A percentile compares a stretch with the other conserved stretches of the same genome.
Evolutionary conservation across 2,797 vertebrate species (phyloP).

Genomic region (Hydrophis major): DNA sequence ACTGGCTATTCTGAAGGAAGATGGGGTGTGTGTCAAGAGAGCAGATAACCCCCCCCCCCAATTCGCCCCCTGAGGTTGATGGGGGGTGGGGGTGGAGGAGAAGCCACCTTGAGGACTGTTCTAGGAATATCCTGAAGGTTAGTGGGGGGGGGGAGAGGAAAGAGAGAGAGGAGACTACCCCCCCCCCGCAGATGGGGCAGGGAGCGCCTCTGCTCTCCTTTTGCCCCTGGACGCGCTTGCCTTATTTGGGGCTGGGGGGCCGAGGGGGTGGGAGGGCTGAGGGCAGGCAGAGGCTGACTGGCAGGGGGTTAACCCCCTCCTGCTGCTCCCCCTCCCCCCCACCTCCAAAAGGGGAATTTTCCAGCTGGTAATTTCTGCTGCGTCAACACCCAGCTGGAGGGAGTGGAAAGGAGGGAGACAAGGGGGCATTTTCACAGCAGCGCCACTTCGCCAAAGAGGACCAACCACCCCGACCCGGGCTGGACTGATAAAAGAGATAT

Average conservation of each 20-base stretch:
- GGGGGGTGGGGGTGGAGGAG: neutral
- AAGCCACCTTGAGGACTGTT: neutral
- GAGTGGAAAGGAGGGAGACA: conserved; percentile 71
- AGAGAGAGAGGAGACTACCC: neutral
- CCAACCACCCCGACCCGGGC: conserved; percentile 39
- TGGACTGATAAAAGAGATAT: conserved; percentile 56
- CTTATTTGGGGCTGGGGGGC: conserved; percentile 50
- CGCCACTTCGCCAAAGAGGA: conserved; percentile 57
- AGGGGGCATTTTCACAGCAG: conserved; percentile 71
- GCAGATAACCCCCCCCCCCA: neutral
- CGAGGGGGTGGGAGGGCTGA: conserved; percentile 37
- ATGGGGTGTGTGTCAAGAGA: too few species aligned
- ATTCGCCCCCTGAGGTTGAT: too few species aligned
- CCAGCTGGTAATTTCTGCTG: conserved; percentile 93
- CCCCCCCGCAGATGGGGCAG: conserved; percentile 8
- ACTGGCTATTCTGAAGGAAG: neutral
- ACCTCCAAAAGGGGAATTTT: conserved; percentile 88
- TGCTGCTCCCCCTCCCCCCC: conserved; percentile 70
- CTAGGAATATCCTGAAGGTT: neutral
- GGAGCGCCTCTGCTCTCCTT: conserved; percentile 22
- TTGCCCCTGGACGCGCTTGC: conserved; percentile 39
- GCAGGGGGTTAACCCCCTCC: conserved; percentile 71
- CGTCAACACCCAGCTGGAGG: conserved; percentile 87
- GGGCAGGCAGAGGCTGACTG: conserved; percentile 48
- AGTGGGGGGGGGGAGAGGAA: too few species aligned